These are phyloP conservation scores for Nysson spinosus DNA, from an alignment of 2,888 invertebrate genomes.

Conservation along the genomic window DNA sequence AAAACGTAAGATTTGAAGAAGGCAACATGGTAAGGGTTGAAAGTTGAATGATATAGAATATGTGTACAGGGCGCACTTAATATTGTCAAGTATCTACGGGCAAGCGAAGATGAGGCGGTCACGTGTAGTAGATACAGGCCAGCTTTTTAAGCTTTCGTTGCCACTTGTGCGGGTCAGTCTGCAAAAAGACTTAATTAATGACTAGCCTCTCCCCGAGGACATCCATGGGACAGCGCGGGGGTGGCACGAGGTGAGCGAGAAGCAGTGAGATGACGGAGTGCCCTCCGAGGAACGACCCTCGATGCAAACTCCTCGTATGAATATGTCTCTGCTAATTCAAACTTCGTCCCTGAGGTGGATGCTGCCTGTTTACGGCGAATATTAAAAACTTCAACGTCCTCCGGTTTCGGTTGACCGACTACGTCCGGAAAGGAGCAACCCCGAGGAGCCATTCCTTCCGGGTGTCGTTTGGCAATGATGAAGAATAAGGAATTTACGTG, in stretches of 20 bases:
- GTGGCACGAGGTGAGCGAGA: conserved; percentile 68
- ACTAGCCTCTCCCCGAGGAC: conserved; percentile 73
- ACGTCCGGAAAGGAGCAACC: conserved; percentile 18
- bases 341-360: conserved; percentile 76
- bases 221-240: conserved; percentile 65
- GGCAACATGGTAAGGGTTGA: no score
- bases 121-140: conserved; percentile 39
- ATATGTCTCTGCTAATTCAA: conserved; percentile 78
- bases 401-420: conserved; percentile 50
- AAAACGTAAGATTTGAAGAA: no score
- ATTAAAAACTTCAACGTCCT: conserved; percentile 74
- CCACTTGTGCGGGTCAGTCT: conserved; percentile 75
- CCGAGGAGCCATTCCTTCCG: no score
- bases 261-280: conserved; percentile 77
- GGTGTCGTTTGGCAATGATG: no score
- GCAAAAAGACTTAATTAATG: conserved; percentile 78
- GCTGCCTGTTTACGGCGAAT: conserved; percentile 74
- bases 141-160: conserved; percentile 70
- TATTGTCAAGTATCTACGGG: conserved; percentile 51
- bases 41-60: background rate
- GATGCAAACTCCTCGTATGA: conserved; percentile 78
- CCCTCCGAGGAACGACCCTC: conserved; percentile 78
- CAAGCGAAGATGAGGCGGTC: conserved; percentile 39
- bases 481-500: no score
- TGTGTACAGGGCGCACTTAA: conserved; percentile 21